Evolutionary conservation across 2,888 invertebrate species (phyloP).

Genomic region (Arctia plantaginis): DNA sequence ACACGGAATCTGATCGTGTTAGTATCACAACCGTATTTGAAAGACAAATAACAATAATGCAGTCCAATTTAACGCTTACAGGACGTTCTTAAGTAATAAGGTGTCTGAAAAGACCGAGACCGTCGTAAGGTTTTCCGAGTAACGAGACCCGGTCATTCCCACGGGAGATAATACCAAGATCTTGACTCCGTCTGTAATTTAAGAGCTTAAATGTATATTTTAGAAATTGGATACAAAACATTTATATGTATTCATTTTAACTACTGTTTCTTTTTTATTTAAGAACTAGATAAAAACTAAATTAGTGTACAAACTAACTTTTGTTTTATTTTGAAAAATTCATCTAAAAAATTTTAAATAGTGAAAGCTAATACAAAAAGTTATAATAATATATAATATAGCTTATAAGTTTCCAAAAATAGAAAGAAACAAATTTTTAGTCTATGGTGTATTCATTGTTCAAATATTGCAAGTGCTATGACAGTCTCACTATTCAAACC

Average conservation of each 20-base stretch:
- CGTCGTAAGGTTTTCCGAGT: constrained; percentile 29
- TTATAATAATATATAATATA: not conserved
- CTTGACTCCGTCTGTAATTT: constrained; percentile 6
- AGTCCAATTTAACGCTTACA: not conserved
- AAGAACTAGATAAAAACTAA: not conserved
- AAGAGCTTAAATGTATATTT: constrained; percentile 2
- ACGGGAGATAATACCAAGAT: constrained; percentile 26
- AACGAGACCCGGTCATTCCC: constrained; percentile 29
- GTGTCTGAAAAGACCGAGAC: constrained; percentile 34
- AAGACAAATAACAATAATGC: not conserved
- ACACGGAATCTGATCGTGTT: not conserved
- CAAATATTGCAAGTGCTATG: constrained; percentile 20
- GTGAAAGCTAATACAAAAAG: not conserved
- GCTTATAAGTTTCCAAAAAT: too few species aligned
- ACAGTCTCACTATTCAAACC: constrained; percentile 27
- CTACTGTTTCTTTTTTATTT: not conserved
- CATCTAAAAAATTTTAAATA: not conserved
- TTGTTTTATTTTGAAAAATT: not conserved
- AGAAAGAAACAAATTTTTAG: not conserved
- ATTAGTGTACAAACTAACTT: not conserved
- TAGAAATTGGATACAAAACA: constrained; percentile 2
- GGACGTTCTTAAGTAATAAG: constrained; percentile 30
- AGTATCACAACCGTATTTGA: not conserved
- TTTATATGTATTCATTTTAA: not conserved
- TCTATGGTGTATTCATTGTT: constrained; percentile 12